Evolutionary conservation across 2,888 invertebrate genomes (phyloP).

Genomic region (Epinotia ramella): DNA sequence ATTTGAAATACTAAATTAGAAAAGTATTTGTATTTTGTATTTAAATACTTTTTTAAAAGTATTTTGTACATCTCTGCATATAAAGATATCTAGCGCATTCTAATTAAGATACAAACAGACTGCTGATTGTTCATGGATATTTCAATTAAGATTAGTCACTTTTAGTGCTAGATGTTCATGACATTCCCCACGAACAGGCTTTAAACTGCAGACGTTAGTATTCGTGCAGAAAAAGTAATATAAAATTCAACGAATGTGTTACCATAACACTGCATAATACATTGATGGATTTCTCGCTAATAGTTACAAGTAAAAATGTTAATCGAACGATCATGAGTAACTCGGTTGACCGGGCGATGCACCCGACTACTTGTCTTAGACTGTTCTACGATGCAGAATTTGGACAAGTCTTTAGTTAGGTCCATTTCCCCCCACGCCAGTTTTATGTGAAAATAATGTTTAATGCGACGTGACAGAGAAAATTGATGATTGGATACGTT

Average conservation of each 20-base stretch:
- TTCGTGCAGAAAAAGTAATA: background rate
- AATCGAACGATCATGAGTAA: constrained; percentile 7
- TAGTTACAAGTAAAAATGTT: constrained; percentile 27
- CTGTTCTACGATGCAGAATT: no score
- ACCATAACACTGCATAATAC: constrained; percentile 22
- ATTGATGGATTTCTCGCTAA: constrained; percentile 19
- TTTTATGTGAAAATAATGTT: background rate
- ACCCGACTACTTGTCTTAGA: background rate
- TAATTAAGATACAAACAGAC: constrained; percentile 11
- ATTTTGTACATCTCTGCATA: no score
- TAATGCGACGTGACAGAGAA: background rate
- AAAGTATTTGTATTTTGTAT: no score
- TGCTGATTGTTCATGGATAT: background rate
- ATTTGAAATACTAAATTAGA: no score
- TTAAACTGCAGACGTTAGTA: background rate
- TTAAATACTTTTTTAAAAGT: no score
- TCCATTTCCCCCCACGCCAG: no score
- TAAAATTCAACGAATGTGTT: constrained; percentile 10
- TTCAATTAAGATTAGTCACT: background rate
- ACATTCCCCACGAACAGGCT: background rate
- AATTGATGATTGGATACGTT: background rate
- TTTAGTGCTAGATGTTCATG: background rate
- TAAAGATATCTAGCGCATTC: constrained; percentile 9
- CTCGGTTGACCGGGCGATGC: background rate
- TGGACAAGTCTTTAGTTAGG: background rate